phyloP scores from a whole-genome alignment of 2,888 invertebrate genomes.

The Chaetoderma sp. region DNA sequence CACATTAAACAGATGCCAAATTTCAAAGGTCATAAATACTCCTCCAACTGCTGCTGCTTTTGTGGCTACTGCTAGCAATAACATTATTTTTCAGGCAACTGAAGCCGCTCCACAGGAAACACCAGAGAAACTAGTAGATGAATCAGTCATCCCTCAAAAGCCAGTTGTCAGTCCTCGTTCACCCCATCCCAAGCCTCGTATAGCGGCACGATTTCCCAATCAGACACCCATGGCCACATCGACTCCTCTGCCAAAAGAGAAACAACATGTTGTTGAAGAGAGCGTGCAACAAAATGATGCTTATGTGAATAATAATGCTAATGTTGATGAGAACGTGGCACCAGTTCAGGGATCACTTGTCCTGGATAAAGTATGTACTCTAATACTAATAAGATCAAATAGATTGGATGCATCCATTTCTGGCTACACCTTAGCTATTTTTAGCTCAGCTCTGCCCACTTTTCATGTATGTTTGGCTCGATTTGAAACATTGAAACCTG shows the following conservation, averaged over 20 bases:
- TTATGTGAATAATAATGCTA: neutral
- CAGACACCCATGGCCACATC: slow-evolving; percentile 53
- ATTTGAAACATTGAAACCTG: too few relatives aligned
- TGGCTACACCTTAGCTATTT: too few relatives aligned
- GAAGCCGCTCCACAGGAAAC: slow-evolving; percentile 46
- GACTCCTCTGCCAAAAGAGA: slow-evolving; percentile 48
- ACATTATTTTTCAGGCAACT: too few relatives aligned
- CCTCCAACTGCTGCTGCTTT: too few relatives aligned
- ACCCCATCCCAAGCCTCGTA: slow-evolving; percentile 27
- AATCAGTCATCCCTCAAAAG: slow-evolving; percentile 33
- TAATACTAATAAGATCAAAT: too few relatives aligned
- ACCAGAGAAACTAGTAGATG: slow-evolving; percentile 40
- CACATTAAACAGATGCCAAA: too few relatives aligned
- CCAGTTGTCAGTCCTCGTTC: slow-evolving; percentile 14
- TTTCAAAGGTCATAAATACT: too few relatives aligned
- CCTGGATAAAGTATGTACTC: neutral
- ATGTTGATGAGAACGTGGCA: neutral
- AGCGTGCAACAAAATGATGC: neutral
- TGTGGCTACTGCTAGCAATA: too few relatives aligned
- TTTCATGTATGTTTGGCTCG: too few relatives aligned
- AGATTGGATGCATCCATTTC: too few relatives aligned
- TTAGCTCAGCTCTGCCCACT: too few relatives aligned
- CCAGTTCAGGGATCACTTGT: slow-evolving; percentile 1
- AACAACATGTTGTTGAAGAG: neutral
- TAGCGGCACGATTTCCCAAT: slow-evolving; percentile 45